These are phyloP conservation scores for Orcinus orca DNA, from an alignment of 2,113 vertebrate genomes.

Conservation along the genomic window DNA sequence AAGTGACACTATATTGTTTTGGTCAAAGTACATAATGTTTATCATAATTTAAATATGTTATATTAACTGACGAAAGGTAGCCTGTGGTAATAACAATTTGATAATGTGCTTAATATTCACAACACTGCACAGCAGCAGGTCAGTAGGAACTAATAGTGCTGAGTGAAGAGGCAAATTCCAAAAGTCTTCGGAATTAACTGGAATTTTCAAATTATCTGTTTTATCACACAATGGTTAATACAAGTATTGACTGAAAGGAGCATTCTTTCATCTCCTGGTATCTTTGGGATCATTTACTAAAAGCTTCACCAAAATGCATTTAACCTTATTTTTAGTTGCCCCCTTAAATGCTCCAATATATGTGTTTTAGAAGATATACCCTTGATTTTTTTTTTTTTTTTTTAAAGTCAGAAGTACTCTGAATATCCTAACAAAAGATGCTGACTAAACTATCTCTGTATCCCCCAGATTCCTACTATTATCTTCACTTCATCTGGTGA, in stretches of 20 bases:
- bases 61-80: neutral
- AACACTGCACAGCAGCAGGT: neutral
- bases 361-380: neutral
- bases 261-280: neutral
- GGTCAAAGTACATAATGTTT: neutral
- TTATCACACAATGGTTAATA: neutral
- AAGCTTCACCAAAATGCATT: neutral
- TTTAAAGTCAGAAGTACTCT: neutral
- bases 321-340: neutral
- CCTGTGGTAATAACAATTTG: neutral
- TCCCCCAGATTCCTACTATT: neutral
- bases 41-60: neutral
- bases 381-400: neutral
- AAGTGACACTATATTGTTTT: neutral
- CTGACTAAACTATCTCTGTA: neutral
- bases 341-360: neutral
- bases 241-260: neutral
- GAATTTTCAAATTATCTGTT: neutral
- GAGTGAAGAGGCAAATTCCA: neutral
- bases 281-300: neutral
- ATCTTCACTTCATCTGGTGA: neutral
- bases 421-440: neutral
- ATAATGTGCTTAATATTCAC: conserved; percentile 5
- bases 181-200: neutral
- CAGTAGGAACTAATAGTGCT: neutral